A percentile compares a stretch with the other conserved stretches of the same genome.
These are phyloP conservation scores for Solen grandis DNA, from an alignment of 1,140 invertebrate species.

Conservation along the genomic window DNA sequence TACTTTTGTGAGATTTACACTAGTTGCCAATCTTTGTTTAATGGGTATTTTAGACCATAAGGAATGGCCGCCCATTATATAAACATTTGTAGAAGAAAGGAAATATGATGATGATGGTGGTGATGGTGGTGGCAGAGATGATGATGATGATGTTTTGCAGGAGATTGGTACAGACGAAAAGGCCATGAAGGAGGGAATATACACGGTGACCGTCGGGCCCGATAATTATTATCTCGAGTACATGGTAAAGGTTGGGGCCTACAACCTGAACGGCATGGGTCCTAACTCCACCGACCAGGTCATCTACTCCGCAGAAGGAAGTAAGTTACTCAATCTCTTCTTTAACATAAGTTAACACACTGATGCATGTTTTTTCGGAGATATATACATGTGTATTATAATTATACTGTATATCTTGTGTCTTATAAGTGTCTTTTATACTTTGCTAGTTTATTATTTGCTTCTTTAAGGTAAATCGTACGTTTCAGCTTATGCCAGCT, in stretches of 20 bases:
- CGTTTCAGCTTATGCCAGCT: not conserved
- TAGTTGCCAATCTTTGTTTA: too few relatives aligned
- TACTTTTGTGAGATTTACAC: too few relatives aligned
- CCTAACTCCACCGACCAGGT: conserved; percentile 89
- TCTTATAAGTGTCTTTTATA: not conserved
- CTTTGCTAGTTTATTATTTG: not conserved
- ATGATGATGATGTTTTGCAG: too few relatives aligned
- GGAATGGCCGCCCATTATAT: too few relatives aligned
- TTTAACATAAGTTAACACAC: too few relatives aligned
- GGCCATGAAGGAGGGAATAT: conserved; percentile 21
- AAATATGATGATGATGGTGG: too few relatives aligned
- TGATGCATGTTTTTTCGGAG: not conserved
- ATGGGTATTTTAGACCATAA: too few relatives aligned
- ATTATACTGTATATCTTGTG: not conserved
- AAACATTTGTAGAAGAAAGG: too few relatives aligned
- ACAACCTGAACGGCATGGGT: conserved; percentile 91
- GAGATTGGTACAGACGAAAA: conserved; percentile 34
- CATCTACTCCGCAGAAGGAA: conserved; percentile 95
- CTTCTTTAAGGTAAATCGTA: not conserved
- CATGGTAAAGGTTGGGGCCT: conserved; percentile 91
- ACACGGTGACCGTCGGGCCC: conserved; percentile 84
- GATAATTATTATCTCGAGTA: conserved; percentile 93
- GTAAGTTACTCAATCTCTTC: too few relatives aligned
- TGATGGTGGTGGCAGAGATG: too few relatives aligned
- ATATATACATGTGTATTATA: not conserved